Conservation (phyloP, 2,113 vertebrate genomes). For the Scophthalmus maximus region DNA sequence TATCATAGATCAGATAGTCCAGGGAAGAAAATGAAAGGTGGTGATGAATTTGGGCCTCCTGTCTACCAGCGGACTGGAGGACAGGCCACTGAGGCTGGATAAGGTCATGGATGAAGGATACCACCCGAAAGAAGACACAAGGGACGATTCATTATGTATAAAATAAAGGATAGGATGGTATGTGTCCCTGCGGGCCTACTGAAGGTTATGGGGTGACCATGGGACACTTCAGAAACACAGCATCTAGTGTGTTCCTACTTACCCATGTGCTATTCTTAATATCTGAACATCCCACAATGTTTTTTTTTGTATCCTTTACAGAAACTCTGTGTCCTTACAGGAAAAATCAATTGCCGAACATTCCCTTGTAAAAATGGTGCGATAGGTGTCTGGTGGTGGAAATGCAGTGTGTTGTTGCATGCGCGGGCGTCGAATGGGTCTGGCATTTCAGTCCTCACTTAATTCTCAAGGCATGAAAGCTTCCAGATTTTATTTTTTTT, state of each 20-base stretch:
- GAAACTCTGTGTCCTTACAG: conserved; percentile 13
- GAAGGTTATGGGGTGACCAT: conserved; percentile 50
- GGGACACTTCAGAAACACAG: conserved; percentile 33
- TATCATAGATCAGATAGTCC: conserved; percentile 84
- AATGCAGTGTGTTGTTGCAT: conserved; percentile 35
- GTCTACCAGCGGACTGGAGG: conserved; percentile 64
- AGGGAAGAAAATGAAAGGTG: conserved; percentile 69
- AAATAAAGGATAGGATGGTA: conserved; percentile 37
- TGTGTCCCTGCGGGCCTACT: conserved; percentile 23
- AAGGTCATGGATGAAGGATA: conserved; percentile 77
- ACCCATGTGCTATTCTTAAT: neutral
- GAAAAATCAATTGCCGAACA: conserved; percentile 1
- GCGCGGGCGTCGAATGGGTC: neutral
- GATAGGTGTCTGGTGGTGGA: conserved; percentile 23
- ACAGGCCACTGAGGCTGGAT: conserved; percentile 54
- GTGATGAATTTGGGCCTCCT: conserved; percentile 77
- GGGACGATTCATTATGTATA: conserved; percentile 66
- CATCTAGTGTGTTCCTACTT: conserved; percentile 9
- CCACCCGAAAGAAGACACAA: conserved; percentile 54
- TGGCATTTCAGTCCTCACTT: conserved; percentile 58
- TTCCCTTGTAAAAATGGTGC: neutral
- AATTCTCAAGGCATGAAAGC: conserved; percentile 45
- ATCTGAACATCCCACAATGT: neutral
- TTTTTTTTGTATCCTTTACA: neutral
- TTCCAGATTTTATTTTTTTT: conserved; percentile 56